Percentiles rank a stretch among this genome's conserved stretches.
phyloP scores from a whole-genome alignment of 2,888 invertebrate genomes.

The Calameuta filiformis region DNA sequence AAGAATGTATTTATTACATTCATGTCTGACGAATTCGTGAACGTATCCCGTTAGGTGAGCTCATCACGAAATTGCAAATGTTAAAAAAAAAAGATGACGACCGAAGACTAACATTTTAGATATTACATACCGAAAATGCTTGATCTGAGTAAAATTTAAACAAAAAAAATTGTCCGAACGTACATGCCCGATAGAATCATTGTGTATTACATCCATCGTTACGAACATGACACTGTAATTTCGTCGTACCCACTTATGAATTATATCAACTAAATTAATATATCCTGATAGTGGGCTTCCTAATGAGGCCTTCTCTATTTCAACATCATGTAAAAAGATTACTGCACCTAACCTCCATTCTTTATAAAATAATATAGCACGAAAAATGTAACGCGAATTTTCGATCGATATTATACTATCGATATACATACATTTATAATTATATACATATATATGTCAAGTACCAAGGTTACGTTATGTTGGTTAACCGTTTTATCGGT shows the following conservation, averaged over 20 bases:
- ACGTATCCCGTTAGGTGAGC: background rate
- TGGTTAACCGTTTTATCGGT: no score
- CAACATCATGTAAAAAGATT: background rate
- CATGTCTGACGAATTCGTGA: background rate
- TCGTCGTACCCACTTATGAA: background rate
- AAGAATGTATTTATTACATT: background rate
- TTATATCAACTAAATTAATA: background rate
- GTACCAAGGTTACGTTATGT: no score
- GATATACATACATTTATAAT: no score
- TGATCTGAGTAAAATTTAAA: background rate
- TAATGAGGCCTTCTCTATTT: background rate
- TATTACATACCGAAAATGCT: background rate
- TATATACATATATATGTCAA: no score
- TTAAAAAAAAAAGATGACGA: background rate
- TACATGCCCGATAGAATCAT: background rate
- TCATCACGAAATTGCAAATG: background rate
- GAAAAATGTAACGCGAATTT: background rate
- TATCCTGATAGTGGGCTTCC: conserved; percentile 1
- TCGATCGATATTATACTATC: background rate
- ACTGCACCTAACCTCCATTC: background rate
- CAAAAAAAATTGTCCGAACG: background rate
- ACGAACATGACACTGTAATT: background rate
- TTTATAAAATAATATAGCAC: conserved; percentile 10
- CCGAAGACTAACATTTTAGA: background rate
- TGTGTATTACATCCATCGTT: background rate